Percentiles rank a stretch among this genome's conserved stretches.
These are phyloP conservation scores for Sarcophilus harrisii DNA, from an alignment of 2,797 vertebrate species.

Conservation along the genomic window DNA sequence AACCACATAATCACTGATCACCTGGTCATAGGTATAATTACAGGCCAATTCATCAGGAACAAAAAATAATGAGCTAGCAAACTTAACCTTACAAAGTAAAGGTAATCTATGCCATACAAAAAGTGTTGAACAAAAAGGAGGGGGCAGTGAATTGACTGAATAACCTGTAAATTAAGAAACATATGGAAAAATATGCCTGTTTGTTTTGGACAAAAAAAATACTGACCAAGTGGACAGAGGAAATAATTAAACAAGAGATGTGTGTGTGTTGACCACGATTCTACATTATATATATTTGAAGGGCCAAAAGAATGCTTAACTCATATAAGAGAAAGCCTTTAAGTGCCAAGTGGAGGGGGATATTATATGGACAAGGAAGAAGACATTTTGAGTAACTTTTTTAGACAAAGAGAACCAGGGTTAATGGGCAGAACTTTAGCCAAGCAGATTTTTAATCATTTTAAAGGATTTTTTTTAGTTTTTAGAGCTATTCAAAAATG, in stretches of 20 bases:
- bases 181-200: background rate
- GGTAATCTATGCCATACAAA: background rate
- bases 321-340: background rate
- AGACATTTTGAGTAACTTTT: background rate
- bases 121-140: background rate
- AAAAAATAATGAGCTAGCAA: background rate
- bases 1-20: background rate
- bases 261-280: background rate
- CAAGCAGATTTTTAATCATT: background rate
- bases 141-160: background rate
- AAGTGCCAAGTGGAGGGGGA: background rate
- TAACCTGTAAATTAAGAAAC: background rate
- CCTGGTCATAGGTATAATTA: background rate
- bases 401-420: background rate
- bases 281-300: background rate
- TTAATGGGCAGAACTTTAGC: background rate
- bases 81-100: background rate
- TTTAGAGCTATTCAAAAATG: background rate
- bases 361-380: background rate
- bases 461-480: background rate
- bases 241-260: background rate
- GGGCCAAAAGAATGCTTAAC: background rate
- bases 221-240: background rate
- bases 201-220: background rate
- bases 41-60: background rate